phyloP scores from a whole-genome alignment of 2,888 invertebrate genomes.

The Laspeyria flexula region DNA sequence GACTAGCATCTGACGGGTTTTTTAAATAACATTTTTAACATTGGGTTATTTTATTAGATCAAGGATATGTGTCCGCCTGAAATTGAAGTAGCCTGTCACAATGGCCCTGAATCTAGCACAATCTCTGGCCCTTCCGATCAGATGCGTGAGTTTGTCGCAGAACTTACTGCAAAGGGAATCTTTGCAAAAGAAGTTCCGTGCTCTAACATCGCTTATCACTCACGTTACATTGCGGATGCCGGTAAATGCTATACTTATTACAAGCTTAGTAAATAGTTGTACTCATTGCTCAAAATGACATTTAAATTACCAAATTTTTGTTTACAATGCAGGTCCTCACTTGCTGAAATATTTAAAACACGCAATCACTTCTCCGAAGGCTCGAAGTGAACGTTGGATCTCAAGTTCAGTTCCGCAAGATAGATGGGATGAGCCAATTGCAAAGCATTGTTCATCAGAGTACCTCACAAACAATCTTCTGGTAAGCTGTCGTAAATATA shows the following conservation, averaged over 20 bases:
- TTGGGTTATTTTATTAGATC: slow-evolving; percentile 45
- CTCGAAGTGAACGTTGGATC: slow-evolving; percentile 90
- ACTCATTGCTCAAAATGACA: no score
- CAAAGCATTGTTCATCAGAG: slow-evolving; percentile 89
- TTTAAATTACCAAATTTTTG: no score
- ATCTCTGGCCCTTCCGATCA: slow-evolving; percentile 90
- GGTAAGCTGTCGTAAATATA: slow-evolving; percentile 63
- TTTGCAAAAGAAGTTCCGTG: slow-evolving; percentile 82
- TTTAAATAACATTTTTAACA: background rate
- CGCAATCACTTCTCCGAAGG: slow-evolving; percentile 86
- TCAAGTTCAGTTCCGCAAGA: slow-evolving; percentile 90
- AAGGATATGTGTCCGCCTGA: slow-evolving; percentile 79
- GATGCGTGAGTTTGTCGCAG: slow-evolving; percentile 85
- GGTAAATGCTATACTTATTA: slow-evolving; percentile 50
- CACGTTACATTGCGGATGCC: slow-evolving; percentile 90
- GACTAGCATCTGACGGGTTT: no score
- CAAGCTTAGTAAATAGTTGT: no score
- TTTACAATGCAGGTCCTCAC: slow-evolving; percentile 63
- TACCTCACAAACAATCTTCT: slow-evolving; percentile 93
- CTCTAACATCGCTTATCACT: slow-evolving; percentile 96
- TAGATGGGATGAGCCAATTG: slow-evolving; percentile 82
- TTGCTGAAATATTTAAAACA: slow-evolving; percentile 85
- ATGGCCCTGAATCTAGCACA: slow-evolving; percentile 91
- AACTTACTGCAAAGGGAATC: slow-evolving; percentile 63
- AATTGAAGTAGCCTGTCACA: slow-evolving; percentile 92